These are phyloP conservation scores for Hypocryptadius cinnamomeus DNA, from an alignment of 2,113 vertebrate species.

Conservation along the genomic window DNA sequence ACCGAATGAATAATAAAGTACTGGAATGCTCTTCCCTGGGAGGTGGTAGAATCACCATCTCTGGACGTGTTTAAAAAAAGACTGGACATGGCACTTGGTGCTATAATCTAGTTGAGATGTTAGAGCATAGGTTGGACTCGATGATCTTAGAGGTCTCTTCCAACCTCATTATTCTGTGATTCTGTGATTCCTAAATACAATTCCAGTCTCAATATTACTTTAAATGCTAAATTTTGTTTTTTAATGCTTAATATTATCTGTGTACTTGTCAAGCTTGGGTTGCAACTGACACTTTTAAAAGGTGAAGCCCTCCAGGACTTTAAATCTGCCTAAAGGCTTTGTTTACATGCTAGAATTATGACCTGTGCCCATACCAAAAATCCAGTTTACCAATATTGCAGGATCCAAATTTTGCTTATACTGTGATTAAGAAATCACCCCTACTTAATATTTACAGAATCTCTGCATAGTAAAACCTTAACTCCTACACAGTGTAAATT, in stretches of 20 bases:
- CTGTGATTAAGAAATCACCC: neutral
- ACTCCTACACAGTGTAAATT: neutral
- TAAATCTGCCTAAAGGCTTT: neutral
- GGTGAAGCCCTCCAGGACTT: neutral
- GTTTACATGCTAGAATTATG: neutral
- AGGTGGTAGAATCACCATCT: too few species aligned
- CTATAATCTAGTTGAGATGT: too few species aligned
- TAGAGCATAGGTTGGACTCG: too few species aligned
- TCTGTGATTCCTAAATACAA: neutral
- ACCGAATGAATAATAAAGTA: too few species aligned
- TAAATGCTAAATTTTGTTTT: neutral
- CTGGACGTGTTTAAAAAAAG: too few species aligned
- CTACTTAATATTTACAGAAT: neutral
- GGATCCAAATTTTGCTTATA: neutral
- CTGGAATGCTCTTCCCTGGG: too few species aligned
- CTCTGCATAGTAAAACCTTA: neutral
- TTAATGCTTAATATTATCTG: neutral
- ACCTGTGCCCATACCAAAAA: neutral
- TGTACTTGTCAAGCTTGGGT: neutral
- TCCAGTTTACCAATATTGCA: neutral
- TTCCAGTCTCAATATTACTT: neutral
- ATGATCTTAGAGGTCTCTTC: too few species aligned
- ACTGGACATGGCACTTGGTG: too few species aligned
- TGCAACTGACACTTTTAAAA: neutral
- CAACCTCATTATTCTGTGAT: too few species aligned